Conservation (phyloP, 2,888 invertebrate species). For the Ecliptopera silaceata region DNA sequence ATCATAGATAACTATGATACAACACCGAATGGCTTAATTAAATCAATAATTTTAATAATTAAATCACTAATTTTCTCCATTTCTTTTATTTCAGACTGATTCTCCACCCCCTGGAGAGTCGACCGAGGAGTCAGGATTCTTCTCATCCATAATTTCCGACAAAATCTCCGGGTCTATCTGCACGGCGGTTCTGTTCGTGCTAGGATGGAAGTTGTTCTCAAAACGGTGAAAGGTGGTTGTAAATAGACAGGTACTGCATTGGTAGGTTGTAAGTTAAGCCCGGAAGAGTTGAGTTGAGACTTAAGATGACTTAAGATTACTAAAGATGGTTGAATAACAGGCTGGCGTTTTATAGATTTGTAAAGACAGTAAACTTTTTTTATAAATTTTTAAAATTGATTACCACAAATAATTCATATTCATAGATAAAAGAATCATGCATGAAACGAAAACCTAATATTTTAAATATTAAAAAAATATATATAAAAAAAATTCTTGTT, state of each 20-base stretch:
- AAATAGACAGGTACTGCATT: constrained; percentile 16
- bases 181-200: constrained; percentile 84
- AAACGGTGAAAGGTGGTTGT: constrained; percentile 73
- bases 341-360: too few relatives aligned
- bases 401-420: too few relatives aligned
- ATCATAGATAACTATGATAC: too few relatives aligned
- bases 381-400: too few relatives aligned
- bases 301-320: not conserved
- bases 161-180: constrained; percentile 82
- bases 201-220: constrained; percentile 84
- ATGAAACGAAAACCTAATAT: too few relatives aligned
- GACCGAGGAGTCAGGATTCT: constrained; percentile 57
- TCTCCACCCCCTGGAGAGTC: constrained; percentile 38
- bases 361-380: too few relatives aligned
- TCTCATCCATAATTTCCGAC: constrained; percentile 82
- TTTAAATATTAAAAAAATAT: too few relatives aligned
- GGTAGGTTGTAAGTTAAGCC: constrained; percentile 6
- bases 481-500: too few relatives aligned
- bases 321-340: too few relatives aligned
- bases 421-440: too few relatives aligned
- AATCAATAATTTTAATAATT: not conserved
- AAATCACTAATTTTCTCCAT: not conserved
- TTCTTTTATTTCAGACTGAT: constrained; percentile 65
- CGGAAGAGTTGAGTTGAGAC: constrained; percentile 9
- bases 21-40: too few relatives aligned